Evolutionary conservation across 2,888 invertebrate species (phyloP), one percentile per base, ranked within the genome.

Genomic region (Lochmaea crataegi): DNA sequence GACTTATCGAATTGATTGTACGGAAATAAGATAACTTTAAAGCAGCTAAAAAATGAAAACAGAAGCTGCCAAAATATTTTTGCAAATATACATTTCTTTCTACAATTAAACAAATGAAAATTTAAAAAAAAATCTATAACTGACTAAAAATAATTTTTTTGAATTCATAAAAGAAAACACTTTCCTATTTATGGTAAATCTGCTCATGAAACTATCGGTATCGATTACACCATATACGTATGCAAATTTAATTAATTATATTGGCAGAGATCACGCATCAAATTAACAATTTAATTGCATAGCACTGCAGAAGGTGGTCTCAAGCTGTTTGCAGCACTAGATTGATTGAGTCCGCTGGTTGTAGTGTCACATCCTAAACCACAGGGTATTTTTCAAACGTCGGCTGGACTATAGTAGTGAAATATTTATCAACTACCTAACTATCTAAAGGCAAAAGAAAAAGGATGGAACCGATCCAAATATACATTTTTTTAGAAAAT

Each of bases 281-380:
- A 68, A 73, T 75, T 73, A 75, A 68, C 75, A 63, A 57, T 66
- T 75, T 71, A 73, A 75, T 73, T 68, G 73, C 68, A 67, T 48
- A 22, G 12, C 48, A 12, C 48, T 56, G 64, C 71, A 73, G 73
- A 73, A 65, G 63, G 68, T 73, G 70, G 71, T 45, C 16, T 51
- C 48, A 14, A 41, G 7, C 7, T 22, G 42, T 16, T 22, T 53
- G 14, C 26, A 41, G 45, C 22, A 32, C 56, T 1, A 18, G 12
- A n/a, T 60, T 42, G 57, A 65, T 66, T 61, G 12, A 45, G 18
- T 60, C 48, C 38, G 51, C 48, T 22, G 45, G 38, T 10, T 38
- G 65, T 38, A 57, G 7, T 57, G 18, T 72, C 72, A 75, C 74
- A 75, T 74, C 77, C 78, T 77, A 79, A 80, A 77, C 76, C 75